Evolutionary conservation across 2,113 vertebrate genomes (phyloP).

Genomic region (Cervus canadensis): DNA sequence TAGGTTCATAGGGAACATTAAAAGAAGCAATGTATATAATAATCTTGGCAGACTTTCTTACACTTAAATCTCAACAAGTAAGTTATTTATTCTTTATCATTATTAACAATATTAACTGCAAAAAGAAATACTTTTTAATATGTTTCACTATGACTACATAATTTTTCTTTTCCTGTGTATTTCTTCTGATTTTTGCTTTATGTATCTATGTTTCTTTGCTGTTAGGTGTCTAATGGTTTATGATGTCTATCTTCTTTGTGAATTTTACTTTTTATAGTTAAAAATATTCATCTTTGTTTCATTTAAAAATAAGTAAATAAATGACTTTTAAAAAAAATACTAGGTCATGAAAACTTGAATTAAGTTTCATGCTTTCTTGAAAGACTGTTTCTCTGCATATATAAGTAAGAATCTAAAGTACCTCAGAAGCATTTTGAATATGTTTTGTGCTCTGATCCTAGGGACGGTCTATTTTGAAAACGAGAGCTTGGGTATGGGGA

Average conservation of each 20-base stretch:
- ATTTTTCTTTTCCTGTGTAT: neutral
- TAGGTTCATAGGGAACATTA: neutral
- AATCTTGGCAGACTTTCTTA: neutral
- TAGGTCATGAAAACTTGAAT: neutral
- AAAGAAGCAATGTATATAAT: neutral
- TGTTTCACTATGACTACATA: neutral
- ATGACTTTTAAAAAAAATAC: neutral
- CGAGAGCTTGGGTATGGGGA: neutral
- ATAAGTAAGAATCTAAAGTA: neutral
- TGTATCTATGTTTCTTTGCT: neutral
- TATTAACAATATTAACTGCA: neutral
- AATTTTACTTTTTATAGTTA: neutral
- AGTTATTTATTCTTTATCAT: neutral
- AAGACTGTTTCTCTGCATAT: neutral
- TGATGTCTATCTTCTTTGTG: neutral
- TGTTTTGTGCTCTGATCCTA: neutral
- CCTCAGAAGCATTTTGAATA: neutral
- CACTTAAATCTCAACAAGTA: neutral
- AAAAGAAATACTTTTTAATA: neutral
- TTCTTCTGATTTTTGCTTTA: neutral
- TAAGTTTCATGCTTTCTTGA: neutral
- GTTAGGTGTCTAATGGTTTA: neutral
- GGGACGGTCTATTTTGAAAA: neutral
- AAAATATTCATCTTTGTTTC: neutral
- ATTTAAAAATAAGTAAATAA: neutral